Percentiles rank a stretch among this genome's conserved stretches.
These are phyloP conservation scores for Thomomys bottae DNA, from an alignment of 2,113 vertebrate species.

Conservation along the genomic window DNA sequence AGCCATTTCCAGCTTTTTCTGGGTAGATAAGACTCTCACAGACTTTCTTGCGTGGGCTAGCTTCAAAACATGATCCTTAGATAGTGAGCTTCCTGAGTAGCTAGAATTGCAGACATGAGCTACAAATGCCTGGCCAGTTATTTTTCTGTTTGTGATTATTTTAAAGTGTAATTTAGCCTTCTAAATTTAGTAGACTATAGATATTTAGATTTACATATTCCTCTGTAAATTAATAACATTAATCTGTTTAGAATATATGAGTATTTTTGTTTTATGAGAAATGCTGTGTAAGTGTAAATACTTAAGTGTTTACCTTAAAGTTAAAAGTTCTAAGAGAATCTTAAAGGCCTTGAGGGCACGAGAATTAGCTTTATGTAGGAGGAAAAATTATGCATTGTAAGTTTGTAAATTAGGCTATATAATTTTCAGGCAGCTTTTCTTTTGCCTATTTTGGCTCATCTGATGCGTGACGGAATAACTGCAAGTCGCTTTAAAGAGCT, in stretches of 20 bases:
- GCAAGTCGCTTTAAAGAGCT: slow-evolving; percentile 90
- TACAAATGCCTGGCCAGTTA: too few species aligned
- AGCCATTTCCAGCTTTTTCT: too few species aligned
- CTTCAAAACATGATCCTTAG: too few species aligned
- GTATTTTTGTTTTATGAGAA: neutral
- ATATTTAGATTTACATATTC: neutral
- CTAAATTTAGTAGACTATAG: neutral
- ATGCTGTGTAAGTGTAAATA: neutral
- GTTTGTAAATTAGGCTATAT: slow-evolving; percentile 46
- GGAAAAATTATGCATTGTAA: neutral
- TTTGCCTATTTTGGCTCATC: slow-evolving; percentile 92
- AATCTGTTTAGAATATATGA: neutral
- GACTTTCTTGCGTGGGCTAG: too few species aligned
- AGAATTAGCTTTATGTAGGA: slow-evolving; percentile 10
- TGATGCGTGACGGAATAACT: slow-evolving; percentile 91
- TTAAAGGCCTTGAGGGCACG: neutral
- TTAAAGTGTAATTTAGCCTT: neutral
- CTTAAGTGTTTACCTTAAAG: slow-evolving; percentile 7
- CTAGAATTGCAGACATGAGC: too few species aligned
- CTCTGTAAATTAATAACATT: neutral
- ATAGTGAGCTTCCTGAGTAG: too few species aligned
- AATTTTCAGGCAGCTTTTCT: slow-evolving; percentile 93
- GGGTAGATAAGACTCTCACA: too few species aligned
- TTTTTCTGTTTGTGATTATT: neutral
- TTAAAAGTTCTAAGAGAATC: neutral